Evolutionary conservation across 2,113 vertebrate genomes (phyloP).

Genomic region (Festucalex cinctus): DNA sequence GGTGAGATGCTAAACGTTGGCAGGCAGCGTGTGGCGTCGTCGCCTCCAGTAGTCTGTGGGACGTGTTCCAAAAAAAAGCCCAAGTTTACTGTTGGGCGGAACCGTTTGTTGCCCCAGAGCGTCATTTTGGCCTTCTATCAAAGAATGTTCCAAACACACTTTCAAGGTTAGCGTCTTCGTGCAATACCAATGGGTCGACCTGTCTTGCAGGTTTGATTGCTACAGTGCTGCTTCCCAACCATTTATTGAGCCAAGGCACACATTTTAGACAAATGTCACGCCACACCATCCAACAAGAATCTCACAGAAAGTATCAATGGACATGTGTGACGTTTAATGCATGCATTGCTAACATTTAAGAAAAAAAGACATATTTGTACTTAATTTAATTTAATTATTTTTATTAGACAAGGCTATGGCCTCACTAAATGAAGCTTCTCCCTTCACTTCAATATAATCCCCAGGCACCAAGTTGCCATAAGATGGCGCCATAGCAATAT

Average conservation of each 20-base stretch:
- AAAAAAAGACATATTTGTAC: neutral
- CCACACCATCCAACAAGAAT: neutral
- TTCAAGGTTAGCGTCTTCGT: neutral
- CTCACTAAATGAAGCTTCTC: too few species aligned
- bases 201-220: conserved; percentile 1
- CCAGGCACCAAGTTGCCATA: too few species aligned
- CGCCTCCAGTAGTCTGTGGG: neutral
- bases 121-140: neutral
- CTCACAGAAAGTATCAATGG: neutral
- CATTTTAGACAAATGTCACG: neutral
- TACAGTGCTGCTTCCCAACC: neutral
- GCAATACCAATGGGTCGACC: neutral
- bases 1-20: neutral
- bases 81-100: neutral
- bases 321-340: too few species aligned
- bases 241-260: neutral
- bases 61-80: neutral
- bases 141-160: neutral
- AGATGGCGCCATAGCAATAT: too few species aligned
- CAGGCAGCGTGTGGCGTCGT: neutral
- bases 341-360: too few species aligned
- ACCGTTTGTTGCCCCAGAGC: neutral
- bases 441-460: too few species aligned
- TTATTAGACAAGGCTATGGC: too few species aligned
- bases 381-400: too few species aligned